Conservation (phyloP, 2,888 invertebrate genomes). For the Helicoverpa assulta region DNA sequence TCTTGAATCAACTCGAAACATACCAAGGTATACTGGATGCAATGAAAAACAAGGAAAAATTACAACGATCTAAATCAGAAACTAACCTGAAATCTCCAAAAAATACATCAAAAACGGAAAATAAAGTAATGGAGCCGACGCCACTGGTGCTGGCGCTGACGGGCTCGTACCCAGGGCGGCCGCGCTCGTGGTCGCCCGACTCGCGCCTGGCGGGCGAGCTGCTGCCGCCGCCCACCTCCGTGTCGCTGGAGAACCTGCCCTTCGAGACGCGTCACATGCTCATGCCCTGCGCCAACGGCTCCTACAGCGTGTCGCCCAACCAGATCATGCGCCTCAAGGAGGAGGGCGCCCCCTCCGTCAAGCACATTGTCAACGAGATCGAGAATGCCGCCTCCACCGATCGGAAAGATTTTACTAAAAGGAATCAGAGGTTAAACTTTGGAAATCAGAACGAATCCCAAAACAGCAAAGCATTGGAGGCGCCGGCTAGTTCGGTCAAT, state of each 20-base stretch:
- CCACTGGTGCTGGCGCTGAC: constrained; percentile 91
- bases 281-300: constrained; percentile 96
- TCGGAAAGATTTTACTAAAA: constrained; percentile 72
- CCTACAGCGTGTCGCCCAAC: constrained; percentile 97
- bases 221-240: constrained; percentile 91
- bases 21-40: constrained; percentile 99
- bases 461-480: constrained; percentile 63
- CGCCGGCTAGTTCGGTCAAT: constrained; percentile 51
- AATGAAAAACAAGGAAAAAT: constrained; percentile 98
- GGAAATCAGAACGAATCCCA: constrained; percentile 68
- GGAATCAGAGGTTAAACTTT: constrained; percentile 76
- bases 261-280: constrained; percentile 94
- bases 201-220: constrained; percentile 91
- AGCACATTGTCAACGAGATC: constrained; percentile 93
- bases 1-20: constrained; percentile 97
- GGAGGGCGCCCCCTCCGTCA: constrained; percentile 91
- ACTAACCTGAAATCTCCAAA: constrained; percentile 95
- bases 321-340: constrained; percentile 95
- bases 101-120: constrained; percentile 88
- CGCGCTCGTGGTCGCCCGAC: constrained; percentile 94
- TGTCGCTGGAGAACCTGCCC: constrained; percentile 92
- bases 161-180: constrained; percentile 87
- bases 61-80: constrained; percentile 98
- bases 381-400: constrained; percentile 89
- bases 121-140: constrained; percentile 91